Base-by-base conservation (phyloP, 2,888 invertebrate genomes). In the Pseudanteris insignis region DNA sequence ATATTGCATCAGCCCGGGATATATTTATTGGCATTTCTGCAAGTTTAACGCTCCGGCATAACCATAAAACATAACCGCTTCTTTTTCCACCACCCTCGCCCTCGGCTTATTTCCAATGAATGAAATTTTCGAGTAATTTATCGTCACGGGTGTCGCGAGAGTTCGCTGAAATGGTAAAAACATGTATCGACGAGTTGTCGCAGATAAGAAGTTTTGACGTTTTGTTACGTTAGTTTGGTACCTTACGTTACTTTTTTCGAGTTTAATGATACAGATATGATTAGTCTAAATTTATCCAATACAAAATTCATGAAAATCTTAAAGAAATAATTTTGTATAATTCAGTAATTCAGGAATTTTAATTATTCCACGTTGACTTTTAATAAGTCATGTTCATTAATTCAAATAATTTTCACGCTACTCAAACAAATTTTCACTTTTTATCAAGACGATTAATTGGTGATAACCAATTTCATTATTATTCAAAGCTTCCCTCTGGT, bases 1-100 rank as follows among this genome's bases (percentile, higher is more conserved):
- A 63, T 65, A 65, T 62, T 65, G 62, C 59, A 65, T 51, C 51
- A 59, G 59, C 41, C 41, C 32, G 18, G 32, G 64, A 55, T 48
- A 62, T 64, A 64, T 64, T 61, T 61, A 61, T 64, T 64, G 64
- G 61, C 61, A 38, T 58, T 57, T 57, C 54, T 58, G 57, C 48
- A 43, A 54, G 50, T 46, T 58, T 55, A 44, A 58, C 58, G 57
- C 64, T 53, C 48, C 47, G 46, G 29, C 64, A 53, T 64, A 58
- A 57, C 60, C 36, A 59, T 48, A 54, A 53, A 63, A 63, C 40
- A 59, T 59, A 59, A 53, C 38, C 37, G 14, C 41, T 46, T 47
- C 46, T 59, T 59, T 40, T 62, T 51, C 53, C 47, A 30, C 34
- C 55, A 55, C 47, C 55, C 55, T 41, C 47, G 30, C 38, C 24